These are phyloP conservation scores for Rhopalosiphum nymphaeae DNA, from an alignment of 2,888 invertebrate species.

Conservation along the genomic window DNA sequence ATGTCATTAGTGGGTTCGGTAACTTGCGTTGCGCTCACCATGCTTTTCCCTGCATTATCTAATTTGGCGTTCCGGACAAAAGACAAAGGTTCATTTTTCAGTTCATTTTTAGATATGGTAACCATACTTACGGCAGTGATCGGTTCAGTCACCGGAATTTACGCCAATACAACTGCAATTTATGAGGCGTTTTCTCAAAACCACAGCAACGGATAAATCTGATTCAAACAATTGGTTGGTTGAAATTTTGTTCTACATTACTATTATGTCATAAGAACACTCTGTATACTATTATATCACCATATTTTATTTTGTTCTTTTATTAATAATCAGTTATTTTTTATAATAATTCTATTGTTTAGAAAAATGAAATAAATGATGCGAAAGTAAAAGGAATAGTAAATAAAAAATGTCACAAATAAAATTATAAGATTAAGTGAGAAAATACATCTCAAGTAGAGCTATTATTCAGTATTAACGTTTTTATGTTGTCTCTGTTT, in stretches of 20 bases:
- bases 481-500: conserved; percentile 18
- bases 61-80: conserved; percentile 77
- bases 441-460: not conserved
- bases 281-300: not conserved
- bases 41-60: conserved; percentile 89
- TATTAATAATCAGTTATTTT: not conserved
- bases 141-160: conserved; percentile 49
- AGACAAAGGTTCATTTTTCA: conserved; percentile 22
- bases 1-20: conserved; percentile 93
- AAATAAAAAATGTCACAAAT: not conserved
- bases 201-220: conserved; percentile 30
- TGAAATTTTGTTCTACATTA: not conserved
- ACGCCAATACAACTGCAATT: conserved; percentile 46
- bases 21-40: conserved; percentile 86
- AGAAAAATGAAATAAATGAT: not conserved
- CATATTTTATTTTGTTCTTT: not conserved
- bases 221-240: not conserved
- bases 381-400: not conserved
- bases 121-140: conserved; percentile 31
- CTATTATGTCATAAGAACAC: not conserved
- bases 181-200: conserved; percentile 11
- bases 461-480: conserved; percentile 45
- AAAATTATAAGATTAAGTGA: not conserved
- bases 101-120: not conserved
- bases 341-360: not conserved